These are phyloP conservation scores for Siderastrea radians DNA, from an alignment of 92 coral and sea anemone genomes.

Conservation along the genomic window DNA sequence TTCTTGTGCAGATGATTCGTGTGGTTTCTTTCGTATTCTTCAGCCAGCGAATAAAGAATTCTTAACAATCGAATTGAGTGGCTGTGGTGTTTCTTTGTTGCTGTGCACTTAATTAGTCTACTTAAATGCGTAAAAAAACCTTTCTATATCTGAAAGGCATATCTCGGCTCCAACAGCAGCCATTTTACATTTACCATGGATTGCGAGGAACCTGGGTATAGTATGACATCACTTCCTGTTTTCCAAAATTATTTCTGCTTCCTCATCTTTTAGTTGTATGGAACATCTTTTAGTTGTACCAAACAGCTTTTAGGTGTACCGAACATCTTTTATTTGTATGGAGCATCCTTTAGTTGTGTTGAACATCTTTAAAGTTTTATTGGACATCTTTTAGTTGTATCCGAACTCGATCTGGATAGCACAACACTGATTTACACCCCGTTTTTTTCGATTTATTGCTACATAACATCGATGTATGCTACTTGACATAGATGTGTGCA, in stretches of 20 bases:
- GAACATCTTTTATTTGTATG: too few relatives aligned
- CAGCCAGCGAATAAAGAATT: conserved; percentile 31
- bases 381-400: too few relatives aligned
- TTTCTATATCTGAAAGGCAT: conserved; percentile 39
- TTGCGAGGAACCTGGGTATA: background rate
- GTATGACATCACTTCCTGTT: conserved; percentile 4
- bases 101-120: background rate
- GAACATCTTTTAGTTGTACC: background rate
- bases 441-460: too few relatives aligned
- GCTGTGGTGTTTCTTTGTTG: background rate
- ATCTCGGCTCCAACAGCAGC: conserved; percentile 23
- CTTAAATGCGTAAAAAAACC: conserved; percentile 2
- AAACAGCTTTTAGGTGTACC: too few relatives aligned
- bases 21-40: conserved; percentile 53
- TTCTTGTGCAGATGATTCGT: conserved; percentile 29
- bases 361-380: too few relatives aligned
- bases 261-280: background rate
- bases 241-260: background rate
- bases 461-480: too few relatives aligned
- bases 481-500: too few relatives aligned
- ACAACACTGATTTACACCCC: too few relatives aligned
- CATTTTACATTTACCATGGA: background rate
- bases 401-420: too few relatives aligned
- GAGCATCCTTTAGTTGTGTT: too few relatives aligned
- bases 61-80: conserved; percentile 23